Evolutionary conservation across 2,797 vertebrate genomes (phyloP), one percentile per base, ranked within the genome.

Genomic region (Chrysocyon brachyurus): DNA sequence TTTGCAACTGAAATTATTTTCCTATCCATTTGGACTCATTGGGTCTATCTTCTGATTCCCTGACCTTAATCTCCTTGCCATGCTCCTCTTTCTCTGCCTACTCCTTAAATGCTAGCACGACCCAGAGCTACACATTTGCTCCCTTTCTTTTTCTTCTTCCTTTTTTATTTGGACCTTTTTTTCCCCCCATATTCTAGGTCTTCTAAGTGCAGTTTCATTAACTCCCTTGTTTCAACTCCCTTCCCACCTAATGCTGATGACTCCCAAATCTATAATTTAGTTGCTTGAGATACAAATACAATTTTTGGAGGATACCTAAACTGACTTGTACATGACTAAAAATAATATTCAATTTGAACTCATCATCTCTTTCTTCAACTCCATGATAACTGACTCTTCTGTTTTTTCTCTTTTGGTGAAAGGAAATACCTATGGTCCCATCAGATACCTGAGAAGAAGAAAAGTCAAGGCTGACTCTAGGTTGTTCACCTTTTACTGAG

Each of bases 261-360:
- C 66, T 90, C 31, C 83, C 64, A 36, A 86, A 77, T 92, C 75
- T 49, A 52, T 66, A 56, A 72, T 70, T 91, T 81, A 92, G 72
- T 75, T 90, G 89, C 16, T 73, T 87, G 75, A 77, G 52, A 28
- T 54, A 90, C n/a, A 79, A 75, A 91, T 56, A 78, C 17, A 73
- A 61, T 89, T 59, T 89, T 6, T 66, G 81, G 77, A 21, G 63
- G 31, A 36, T 36, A 79, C 36, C 26, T 79, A 84, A 33, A 78
- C 3, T 31, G 56, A 56, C 31, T 88, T 89, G 64, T n/a, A 83
- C 28, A 40, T 17, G 36, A 89, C 33, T 79, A 63, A 89, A 57
- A 78, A 36, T 90, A 36, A 73, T 28, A 16, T 75, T 26, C 49
- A 66, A n/a, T 28, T 52, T 33, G 57, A 88, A 54, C 8, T 54